Conservation (phyloP, 2,113 vertebrate species). For the Epinephelus lanceolatus region DNA sequence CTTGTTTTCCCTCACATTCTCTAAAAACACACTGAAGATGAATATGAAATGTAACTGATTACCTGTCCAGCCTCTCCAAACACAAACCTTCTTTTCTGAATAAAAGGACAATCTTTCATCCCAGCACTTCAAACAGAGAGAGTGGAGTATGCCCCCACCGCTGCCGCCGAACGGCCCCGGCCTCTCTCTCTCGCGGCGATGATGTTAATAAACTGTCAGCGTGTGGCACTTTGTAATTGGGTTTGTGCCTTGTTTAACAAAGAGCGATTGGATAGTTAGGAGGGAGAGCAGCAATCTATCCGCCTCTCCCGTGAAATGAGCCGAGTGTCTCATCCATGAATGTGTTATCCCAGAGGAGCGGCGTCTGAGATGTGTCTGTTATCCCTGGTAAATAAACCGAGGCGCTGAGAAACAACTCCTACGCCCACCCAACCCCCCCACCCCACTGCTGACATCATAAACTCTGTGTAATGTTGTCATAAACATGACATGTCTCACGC, state of each 20-base stretch:
- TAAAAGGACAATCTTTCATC: slow-evolving; percentile 70
- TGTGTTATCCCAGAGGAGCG: slow-evolving; percentile 73
- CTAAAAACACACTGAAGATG: slow-evolving; percentile 21
- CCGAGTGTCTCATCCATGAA: slow-evolving; percentile 71
- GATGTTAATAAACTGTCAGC: slow-evolving; percentile 83
- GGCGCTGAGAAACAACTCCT: slow-evolving; percentile 30
- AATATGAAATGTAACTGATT: slow-evolving; percentile 63
- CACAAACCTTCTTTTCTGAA: slow-evolving; percentile 37
- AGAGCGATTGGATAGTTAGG: slow-evolving; percentile 82
- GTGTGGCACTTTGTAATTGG: slow-evolving; percentile 81
- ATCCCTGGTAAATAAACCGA: slow-evolving; percentile 73
- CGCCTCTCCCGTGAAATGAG: slow-evolving; percentile 78
- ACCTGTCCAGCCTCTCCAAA: slow-evolving; percentile 53
- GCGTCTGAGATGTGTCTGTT: slow-evolving; percentile 72
- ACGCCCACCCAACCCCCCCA: accelerated
- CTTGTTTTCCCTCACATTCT: slow-evolving; percentile 36
- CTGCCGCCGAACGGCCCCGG: slow-evolving; percentile 8
- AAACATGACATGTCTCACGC: slow-evolving; percentile 65
- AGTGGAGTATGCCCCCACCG: slow-evolving; percentile 10
- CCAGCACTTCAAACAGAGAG: slow-evolving; percentile 70
- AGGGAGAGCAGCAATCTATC: slow-evolving; percentile 75
- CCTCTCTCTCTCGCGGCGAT: slow-evolving; percentile 47
- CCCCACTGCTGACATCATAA: slow-evolving; percentile 70
- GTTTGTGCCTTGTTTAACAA: slow-evolving; percentile 85
- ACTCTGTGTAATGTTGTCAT: slow-evolving; percentile 67